Evolutionary conservation across 1,140 invertebrate genomes (phyloP).

Genomic region (Pentalonia nigronervosa): DNA sequence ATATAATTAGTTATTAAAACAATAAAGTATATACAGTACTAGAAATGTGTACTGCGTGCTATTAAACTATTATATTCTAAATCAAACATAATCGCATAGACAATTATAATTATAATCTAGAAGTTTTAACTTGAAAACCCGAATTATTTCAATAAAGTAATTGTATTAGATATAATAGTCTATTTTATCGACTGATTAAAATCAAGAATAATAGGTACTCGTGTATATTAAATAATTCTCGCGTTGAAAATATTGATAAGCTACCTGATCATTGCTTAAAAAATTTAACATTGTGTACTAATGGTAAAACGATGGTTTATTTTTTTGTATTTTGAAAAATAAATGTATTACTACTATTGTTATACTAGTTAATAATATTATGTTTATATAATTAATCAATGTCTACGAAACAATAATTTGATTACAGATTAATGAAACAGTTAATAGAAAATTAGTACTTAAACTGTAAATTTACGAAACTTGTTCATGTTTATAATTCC

Average conservation of each 20-base stretch:
- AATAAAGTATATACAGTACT: too few species aligned
- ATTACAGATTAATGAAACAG: not conserved
- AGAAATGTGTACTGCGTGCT: too few species aligned
- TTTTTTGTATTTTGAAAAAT: not conserved
- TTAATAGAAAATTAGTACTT: not conserved
- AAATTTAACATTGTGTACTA: not conserved
- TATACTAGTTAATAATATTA: not conserved
- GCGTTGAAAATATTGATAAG: too few species aligned
- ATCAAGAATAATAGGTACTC: too few species aligned
- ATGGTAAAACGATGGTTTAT: not conserved
- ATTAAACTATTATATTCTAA: too few species aligned
- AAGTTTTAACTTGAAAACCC: not conserved
- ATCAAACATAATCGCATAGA: not conserved
- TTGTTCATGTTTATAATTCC: not conserved
- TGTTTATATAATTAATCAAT: not conserved
- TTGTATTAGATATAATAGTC: too few species aligned
- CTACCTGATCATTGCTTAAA: too few species aligned
- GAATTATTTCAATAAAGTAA: not conserved
- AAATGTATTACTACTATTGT: not conserved
- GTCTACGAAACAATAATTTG: not conserved
- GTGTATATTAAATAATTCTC: too few species aligned
- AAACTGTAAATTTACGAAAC: not conserved
- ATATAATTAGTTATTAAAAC: too few species aligned
- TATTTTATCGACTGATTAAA: too few species aligned
- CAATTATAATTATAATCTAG: not conserved